Conservation (phyloP, 2,113 vertebrate species). For the Riparia riparia region DNA sequence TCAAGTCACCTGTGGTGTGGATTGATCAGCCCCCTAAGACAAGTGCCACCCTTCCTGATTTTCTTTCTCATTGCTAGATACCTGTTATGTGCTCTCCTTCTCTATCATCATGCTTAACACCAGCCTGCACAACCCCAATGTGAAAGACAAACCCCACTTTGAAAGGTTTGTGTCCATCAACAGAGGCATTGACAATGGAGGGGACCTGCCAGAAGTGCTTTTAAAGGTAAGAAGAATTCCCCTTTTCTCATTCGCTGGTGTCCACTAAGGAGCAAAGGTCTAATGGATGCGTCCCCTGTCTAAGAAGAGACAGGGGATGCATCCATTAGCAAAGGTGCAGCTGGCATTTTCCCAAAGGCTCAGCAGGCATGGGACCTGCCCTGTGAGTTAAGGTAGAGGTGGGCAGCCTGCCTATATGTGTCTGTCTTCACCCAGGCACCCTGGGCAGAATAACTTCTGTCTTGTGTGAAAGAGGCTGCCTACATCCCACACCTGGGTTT, state of each 20-base stretch:
- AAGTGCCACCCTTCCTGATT: not conserved
- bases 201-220: constrained; percentile 85
- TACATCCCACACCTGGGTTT: not conserved
- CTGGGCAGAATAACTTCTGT: not conserved
- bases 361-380: not conserved
- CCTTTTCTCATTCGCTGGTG: not conserved
- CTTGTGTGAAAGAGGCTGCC: not conserved
- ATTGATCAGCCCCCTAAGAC: not conserved
- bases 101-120: constrained; percentile 98
- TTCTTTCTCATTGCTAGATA: constrained; percentile 79
- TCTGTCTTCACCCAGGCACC: not conserved
- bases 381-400: not conserved
- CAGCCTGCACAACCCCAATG: constrained; percentile 95
- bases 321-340: not conserved
- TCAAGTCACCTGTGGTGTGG: not conserved
- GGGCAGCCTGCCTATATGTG: not conserved
- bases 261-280: not conserved
- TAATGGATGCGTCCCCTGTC: no score
- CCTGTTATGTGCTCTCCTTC: constrained; percentile 96
- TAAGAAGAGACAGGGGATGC: not conserved
- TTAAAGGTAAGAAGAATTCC: constrained; percentile 81
- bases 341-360: not conserved
- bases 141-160: constrained; percentile 90
- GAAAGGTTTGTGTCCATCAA: constrained; percentile 94
- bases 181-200: constrained; percentile 89